Evolutionary conservation across 2,113 vertebrate genomes (phyloP).

Genomic region (Anser brachyrhynchus): DNA sequence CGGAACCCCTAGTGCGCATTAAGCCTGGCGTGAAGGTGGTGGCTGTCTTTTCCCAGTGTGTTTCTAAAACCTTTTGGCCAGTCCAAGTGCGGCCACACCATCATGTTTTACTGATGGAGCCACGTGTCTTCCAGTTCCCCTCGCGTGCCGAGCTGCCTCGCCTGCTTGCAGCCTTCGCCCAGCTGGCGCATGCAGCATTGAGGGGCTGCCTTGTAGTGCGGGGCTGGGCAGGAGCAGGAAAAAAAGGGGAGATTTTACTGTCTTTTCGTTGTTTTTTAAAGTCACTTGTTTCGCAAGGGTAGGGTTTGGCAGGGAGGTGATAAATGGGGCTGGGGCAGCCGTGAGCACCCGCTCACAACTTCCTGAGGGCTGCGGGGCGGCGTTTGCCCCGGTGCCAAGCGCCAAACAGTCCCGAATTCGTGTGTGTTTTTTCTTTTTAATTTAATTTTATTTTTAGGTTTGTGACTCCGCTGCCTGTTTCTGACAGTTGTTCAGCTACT

Average conservation of each 20-base stretch:
- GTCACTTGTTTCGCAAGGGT: background rate
- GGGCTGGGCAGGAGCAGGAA: background rate
- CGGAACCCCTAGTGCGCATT: rapidly evolving
- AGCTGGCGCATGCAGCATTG: rapidly evolving
- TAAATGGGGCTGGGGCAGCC: background rate
- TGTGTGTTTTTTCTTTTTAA: background rate
- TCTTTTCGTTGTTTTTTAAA: rapidly evolving
- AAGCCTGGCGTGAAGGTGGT: background rate
- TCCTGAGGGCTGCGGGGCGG: background rate
- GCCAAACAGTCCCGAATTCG: background rate
- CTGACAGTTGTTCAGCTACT: slow-evolving; percentile 60
- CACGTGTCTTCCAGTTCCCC: too few species aligned
- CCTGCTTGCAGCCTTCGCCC: background rate
- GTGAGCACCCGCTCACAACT: background rate
- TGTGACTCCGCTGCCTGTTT: slow-evolving; percentile 24
- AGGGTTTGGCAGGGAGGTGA: background rate
- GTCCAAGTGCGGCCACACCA: too few species aligned
- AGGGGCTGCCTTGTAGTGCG: rapidly evolving
- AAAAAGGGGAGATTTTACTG: background rate
- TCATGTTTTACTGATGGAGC: background rate
- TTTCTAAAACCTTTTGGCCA: background rate
- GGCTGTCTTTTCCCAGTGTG: background rate
- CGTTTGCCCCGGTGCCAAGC: background rate
- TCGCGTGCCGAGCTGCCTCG: too few species aligned
- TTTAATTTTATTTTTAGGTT: background rate